A percentile compares a stretch with the other conserved stretches of the same genome.
phyloP scores from a whole-genome alignment of 2,888 invertebrate genomes.

The Monochamus alternatus region DNA sequence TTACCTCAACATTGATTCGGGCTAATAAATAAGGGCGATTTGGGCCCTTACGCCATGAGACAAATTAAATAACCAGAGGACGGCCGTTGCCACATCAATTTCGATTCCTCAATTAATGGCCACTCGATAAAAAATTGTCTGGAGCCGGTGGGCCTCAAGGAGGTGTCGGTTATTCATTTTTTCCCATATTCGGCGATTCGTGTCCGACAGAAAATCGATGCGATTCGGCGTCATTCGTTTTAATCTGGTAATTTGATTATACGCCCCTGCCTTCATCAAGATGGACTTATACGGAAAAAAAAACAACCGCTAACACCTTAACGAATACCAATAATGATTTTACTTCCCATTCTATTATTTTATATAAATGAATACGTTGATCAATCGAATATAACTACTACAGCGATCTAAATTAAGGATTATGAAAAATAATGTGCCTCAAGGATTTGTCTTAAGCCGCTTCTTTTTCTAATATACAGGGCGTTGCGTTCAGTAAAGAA shows the following conservation, averaged over 20 bases:
- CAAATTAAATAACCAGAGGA: conserved; percentile 61
- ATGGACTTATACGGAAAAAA: too few relatives aligned
- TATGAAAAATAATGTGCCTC: too few relatives aligned
- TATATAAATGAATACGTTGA: too few relatives aligned
- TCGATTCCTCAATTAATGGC: conserved; percentile 54
- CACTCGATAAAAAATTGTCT: conserved; percentile 28
- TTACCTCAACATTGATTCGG: conserved; percentile 68
- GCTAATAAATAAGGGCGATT: conserved; percentile 68
- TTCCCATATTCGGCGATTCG: neutral
- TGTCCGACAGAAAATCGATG: neutral
- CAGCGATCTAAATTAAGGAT: too few relatives aligned
- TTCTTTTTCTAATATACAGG: too few relatives aligned
- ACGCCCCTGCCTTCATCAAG: too few relatives aligned
- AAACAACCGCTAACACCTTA: too few relatives aligned
- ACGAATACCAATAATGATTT: too few relatives aligned
- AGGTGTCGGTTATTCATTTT: conserved; percentile 11
- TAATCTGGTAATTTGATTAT: neutral
- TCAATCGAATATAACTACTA: too few relatives aligned
- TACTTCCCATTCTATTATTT: too few relatives aligned
- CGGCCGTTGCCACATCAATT: conserved; percentile 54
- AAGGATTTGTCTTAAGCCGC: too few relatives aligned
- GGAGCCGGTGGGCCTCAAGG: neutral
- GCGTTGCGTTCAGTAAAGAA: too few relatives aligned
- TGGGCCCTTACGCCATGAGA: conserved; percentile 57
- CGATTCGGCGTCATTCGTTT: neutral